Conservation (phyloP, 2,797 vertebrate genomes). For the Nothura maculosa region DNA sequence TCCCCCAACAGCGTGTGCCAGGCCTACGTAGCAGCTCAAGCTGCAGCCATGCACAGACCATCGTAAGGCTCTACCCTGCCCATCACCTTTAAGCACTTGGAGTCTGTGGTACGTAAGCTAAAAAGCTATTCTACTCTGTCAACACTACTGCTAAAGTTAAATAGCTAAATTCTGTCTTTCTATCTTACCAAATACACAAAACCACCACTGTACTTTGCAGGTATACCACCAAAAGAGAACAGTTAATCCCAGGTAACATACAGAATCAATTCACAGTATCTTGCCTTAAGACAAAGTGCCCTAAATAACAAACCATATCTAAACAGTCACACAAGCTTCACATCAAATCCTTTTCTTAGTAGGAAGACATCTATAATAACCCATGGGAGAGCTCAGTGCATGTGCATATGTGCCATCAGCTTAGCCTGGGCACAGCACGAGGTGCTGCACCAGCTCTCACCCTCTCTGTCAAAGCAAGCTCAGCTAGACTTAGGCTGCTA, state of each 20-base stretch:
- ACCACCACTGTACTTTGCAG: slow-evolving; percentile 21
- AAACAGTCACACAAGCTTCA: slow-evolving; percentile 37
- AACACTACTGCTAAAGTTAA: slow-evolving; percentile 47
- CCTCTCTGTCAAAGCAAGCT: background rate
- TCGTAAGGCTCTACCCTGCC: background rate
- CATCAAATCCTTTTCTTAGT: background rate
- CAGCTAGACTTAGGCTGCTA: background rate
- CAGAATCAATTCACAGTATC: slow-evolving; percentile 51
- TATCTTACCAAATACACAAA: slow-evolving; percentile 36
- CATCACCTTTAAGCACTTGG: background rate
- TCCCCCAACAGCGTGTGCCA: background rate
- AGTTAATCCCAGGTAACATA: slow-evolving; percentile 19
- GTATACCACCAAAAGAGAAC: slow-evolving; percentile 35
- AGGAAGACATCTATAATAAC: background rate
- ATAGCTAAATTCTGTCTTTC: slow-evolving; percentile 39
- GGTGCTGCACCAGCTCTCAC: background rate
- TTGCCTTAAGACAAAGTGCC: slow-evolving; percentile 53
- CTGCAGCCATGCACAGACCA: background rate
- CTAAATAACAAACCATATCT: slow-evolving; percentile 38
- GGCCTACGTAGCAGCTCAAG: background rate
- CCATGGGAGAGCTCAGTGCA: background rate
- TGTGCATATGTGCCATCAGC: background rate
- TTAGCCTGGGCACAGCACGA: background rate
- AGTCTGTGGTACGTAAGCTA: background rate
- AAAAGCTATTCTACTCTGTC: background rate